A percentile compares a stretch with the other conserved stretches of the same genome.
Evolutionary conservation across 2,797 vertebrate genomes (phyloP).

Genomic region (Emys orbicularis): DNA sequence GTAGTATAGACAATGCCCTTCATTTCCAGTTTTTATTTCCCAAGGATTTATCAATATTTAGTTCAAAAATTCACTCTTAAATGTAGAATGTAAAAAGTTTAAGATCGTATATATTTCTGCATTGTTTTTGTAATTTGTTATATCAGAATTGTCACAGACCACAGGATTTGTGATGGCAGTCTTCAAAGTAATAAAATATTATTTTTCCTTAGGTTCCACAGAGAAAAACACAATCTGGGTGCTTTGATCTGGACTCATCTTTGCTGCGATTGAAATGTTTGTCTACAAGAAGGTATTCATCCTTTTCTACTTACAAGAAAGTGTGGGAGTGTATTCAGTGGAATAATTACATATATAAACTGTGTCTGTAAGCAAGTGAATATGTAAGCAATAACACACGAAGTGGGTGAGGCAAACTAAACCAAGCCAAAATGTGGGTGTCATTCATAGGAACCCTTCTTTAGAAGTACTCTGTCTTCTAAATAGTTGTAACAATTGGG

Average conservation of each 20-base stretch:
- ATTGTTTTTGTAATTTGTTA: conserved; percentile 27
- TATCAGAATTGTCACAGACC: conserved; percentile 3
- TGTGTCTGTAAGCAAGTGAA: neutral
- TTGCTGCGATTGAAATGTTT: conserved; percentile 91
- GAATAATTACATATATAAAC: neutral
- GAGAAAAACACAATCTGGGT: conserved; percentile 96
- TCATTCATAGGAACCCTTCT: neutral
- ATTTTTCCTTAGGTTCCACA: conserved; percentile 92
- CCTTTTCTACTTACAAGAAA: conserved; percentile 38
- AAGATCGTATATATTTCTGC: neutral
- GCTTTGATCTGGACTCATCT: conserved; percentile 96
- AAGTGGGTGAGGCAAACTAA: neutral
- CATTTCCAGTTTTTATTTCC: neutral
- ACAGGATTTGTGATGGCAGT: neutral
- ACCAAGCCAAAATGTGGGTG: neutral
- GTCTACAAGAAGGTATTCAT: conserved; percentile 91
- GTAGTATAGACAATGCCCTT: neutral
- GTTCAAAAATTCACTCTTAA: neutral
- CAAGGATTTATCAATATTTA: neutral
- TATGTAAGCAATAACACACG: neutral
- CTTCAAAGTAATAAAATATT: conserved; percentile 55
- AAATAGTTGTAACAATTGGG: neutral
- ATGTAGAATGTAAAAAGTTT: neutral
- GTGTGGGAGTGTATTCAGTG: neutral
- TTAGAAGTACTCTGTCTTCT: neutral